Conservation (phyloP, 2,797 vertebrate genomes). For the Chelidonichthys spinosus region DNA sequence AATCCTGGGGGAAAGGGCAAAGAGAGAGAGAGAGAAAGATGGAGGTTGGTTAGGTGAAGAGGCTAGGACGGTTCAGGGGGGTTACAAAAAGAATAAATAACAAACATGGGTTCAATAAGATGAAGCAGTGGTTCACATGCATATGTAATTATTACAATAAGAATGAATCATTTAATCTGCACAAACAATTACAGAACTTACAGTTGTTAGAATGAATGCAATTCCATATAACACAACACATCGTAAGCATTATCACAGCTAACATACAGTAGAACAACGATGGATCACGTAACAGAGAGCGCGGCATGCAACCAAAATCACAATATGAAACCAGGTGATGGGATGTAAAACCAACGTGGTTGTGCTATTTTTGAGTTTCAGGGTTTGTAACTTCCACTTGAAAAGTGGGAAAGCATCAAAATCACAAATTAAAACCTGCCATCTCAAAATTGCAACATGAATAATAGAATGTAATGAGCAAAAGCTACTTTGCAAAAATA, state of each 20-base stretch:
- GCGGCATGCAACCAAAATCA: constrained; percentile 55
- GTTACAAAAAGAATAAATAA: constrained; percentile 24
- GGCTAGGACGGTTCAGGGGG: constrained; percentile 1
- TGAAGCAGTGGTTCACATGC: constrained; percentile 11
- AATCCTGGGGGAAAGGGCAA: constrained; percentile 87
- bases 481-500: constrained; percentile 63
- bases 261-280: constrained; percentile 38
- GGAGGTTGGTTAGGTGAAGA: constrained; percentile 57
- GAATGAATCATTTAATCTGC: constrained; percentile 10
- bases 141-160: constrained; percentile 4
- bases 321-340: constrained; percentile 47
- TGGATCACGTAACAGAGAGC: constrained; percentile 36
- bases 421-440: constrained; percentile 53
- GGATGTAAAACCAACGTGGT: constrained; percentile 49
- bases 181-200: constrained; percentile 8
- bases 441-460: constrained; percentile 49
- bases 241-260: constrained; percentile 10
- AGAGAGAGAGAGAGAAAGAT: constrained; percentile 40
- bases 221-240: neutral
- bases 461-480: constrained; percentile 63
- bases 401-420: constrained; percentile 8
- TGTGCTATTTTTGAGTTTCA: constrained; percentile 37
- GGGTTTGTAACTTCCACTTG: constrained; percentile 35
- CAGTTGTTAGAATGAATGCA: neutral
- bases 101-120: constrained; percentile 40